phyloP scores from a whole-genome alignment of 2,113 vertebrate species.

The Fregetta grallaria region DNA sequence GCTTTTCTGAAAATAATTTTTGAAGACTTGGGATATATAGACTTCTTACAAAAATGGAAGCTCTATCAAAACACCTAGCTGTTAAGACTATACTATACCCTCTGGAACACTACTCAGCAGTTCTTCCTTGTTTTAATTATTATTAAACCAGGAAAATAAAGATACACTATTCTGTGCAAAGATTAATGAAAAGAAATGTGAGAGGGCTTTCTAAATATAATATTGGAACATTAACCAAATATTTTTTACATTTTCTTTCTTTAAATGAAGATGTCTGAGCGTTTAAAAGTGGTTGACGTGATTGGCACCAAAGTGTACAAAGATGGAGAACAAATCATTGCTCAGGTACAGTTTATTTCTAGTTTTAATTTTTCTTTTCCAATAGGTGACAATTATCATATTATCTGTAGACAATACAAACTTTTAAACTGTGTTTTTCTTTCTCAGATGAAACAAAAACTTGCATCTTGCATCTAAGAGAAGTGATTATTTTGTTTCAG shows the following conservation, averaged over 20 bases:
- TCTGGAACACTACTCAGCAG: neutral
- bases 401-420: neutral
- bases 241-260: neutral
- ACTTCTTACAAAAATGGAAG: neutral
- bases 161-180: neutral
- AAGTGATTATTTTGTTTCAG: neutral
- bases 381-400: neutral
- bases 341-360: constrained; percentile 83
- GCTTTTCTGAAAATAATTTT: neutral
- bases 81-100: neutral
- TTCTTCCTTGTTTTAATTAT: neutral
- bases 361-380: neutral
- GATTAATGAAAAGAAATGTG: neutral
- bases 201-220: neutral
- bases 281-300: constrained; percentile 98
- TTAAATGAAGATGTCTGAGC: constrained; percentile 86
- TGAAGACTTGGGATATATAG: neutral
- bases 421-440: neutral
- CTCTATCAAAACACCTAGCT: neutral
- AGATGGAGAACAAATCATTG: constrained; percentile 94
- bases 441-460: neutral
- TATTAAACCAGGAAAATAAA: neutral
- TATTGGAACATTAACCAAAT: neutral
- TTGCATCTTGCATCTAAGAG: neutral
- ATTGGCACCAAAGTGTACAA: constrained; percentile 90